phyloP scores from a whole-genome alignment of 2,888 invertebrate genomes.

The Euplagia quadripunctaria region DNA sequence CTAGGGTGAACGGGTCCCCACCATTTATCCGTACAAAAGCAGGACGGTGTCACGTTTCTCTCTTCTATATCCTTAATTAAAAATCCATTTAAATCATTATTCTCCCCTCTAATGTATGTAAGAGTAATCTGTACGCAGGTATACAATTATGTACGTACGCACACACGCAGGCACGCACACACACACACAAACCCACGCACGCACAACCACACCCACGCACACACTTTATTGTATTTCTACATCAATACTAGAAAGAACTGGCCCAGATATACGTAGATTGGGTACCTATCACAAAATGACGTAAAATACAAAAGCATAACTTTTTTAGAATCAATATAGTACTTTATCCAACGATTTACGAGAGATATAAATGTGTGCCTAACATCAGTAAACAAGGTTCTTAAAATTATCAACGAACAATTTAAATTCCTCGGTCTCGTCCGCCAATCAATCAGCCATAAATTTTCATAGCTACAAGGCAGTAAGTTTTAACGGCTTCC shows the following conservation, averaged over 20 bases:
- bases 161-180: not conserved
- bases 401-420: slow-evolving; percentile 2
- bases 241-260: not conserved
- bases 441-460: slow-evolving; percentile 3
- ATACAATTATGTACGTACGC: no score
- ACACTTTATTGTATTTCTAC: not conserved
- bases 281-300: not conserved
- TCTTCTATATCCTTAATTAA: no score
- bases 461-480: slow-evolving; percentile 5
- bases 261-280: not conserved
- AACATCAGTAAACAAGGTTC: not conserved
- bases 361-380: not conserved
- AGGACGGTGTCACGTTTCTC: no score
- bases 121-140: no score
- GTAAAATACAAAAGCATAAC: not conserved
- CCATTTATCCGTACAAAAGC: no score
- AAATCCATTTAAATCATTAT: no score
- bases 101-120: no score
- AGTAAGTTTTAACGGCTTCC: slow-evolving; percentile 5
- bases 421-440: not conserved
- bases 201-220: not conserved
- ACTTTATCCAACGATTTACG: not conserved
- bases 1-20: no score
- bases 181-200: not conserved
- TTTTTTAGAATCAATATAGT: not conserved